Conservation (phyloP, 2,888 invertebrate species). For the Disparrhopalites patrizii region DNA sequence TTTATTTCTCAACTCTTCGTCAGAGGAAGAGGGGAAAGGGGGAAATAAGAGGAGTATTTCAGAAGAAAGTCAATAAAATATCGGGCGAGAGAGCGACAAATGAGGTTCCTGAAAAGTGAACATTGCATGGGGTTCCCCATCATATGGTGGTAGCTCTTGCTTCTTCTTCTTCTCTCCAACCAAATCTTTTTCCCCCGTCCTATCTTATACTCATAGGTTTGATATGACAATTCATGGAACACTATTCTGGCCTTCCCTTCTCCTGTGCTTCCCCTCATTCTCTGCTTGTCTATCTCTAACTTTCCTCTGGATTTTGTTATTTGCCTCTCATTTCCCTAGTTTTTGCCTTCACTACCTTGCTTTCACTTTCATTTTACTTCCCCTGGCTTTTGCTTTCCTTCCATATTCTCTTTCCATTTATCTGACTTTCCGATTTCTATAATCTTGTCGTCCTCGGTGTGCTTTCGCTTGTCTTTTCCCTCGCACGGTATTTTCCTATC, state of each 20-base stretch:
- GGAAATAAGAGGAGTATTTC: neutral
- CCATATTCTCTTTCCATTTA: neutral
- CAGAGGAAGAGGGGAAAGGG: neutral
- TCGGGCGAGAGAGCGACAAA: conserved; percentile 24
- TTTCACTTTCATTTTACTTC: neutral
- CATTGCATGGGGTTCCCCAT: conserved; percentile 1
- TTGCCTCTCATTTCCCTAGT: neutral
- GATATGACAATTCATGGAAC: conserved; percentile 1
- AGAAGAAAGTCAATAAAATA: conserved; percentile 26
- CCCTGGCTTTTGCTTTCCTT: neutral
- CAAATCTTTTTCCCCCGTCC: neutral
- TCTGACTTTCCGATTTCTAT: no score
- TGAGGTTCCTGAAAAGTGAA: conserved; percentile 20
- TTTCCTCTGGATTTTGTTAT: no score
- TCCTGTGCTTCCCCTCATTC: neutral
- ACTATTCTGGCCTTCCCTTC: neutral
- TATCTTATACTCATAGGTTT: neutral
- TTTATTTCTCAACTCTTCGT: no score
- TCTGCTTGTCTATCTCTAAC: no score
- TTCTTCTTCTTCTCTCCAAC: no score
- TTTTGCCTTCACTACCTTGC: neutral
- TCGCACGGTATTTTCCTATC: no score
- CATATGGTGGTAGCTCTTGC: conserved; percentile 2
- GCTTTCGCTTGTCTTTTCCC: no score
- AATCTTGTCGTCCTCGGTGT: no score